Evolutionary conservation across 2,797 vertebrate species (phyloP), one percentile per base, ranked within the genome.

Genomic region (Eospalax fontanierii): DNA sequence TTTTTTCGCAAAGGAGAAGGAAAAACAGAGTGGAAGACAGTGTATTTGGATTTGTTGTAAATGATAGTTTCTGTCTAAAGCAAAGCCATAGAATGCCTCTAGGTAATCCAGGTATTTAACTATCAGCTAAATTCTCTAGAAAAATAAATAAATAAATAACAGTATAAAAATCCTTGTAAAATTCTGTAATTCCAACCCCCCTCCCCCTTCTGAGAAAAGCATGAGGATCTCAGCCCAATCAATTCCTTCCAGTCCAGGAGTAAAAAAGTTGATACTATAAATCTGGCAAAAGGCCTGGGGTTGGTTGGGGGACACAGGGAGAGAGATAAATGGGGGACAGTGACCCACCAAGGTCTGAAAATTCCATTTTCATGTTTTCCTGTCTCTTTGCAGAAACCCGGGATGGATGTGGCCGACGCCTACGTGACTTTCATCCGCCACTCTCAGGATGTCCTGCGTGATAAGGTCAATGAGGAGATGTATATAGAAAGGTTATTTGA

Each of bases 401-500:
- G 99, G 96, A 99, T 99, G 99, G 99, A 99, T 68, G 99, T 99
- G 95, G 99, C 99, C 16, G 99, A 99, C 74, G 99, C 99, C 98
- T 99, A 99, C 87, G 99, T 99, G 98, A 99, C 99, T 76, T 99
- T 99, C 98, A 99, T 99, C 80, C 99, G 99, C 97, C 99, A 99
- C 98, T 99, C 99, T 99, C 99, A 99, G 99, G 99, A 99, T 99
- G 99, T 99, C 99, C 99, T 99, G 95, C 99, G 99, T 98, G 99
- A 99, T 98, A 99, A 99, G 99, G 99, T 99, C 99, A 99, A 99
- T 98, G 99, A 99, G 99, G 99, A 99, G 99, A 99, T 99, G 98
- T 99, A 99, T 98, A 98, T 99, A 98, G 99, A 99, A 99, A 99
- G 99, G 99, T 99, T 99, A 99, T 99, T 99, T 99, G 99, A 99